Conservation (phyloP, 2,797 vertebrate genomes). For the Rhadinocentrus ornatus region DNA sequence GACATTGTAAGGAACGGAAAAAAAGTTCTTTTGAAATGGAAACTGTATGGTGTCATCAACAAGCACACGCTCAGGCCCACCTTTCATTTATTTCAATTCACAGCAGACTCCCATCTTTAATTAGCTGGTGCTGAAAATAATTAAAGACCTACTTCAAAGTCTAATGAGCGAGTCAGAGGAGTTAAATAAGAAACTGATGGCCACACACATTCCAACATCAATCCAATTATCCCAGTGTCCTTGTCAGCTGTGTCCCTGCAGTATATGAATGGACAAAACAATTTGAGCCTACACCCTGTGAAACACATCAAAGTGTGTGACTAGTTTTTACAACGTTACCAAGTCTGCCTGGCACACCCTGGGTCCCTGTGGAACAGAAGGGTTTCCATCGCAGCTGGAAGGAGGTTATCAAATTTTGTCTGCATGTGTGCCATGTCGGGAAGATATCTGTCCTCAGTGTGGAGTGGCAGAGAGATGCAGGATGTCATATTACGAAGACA, state of each 20-base stretch:
- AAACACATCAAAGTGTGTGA: conserved; percentile 43
- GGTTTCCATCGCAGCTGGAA: conserved; percentile 22
- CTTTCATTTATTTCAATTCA: conserved; percentile 63
- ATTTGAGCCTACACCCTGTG: conserved; percentile 22
- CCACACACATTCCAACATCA: conserved; percentile 61
- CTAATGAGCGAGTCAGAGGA: conserved; percentile 66
- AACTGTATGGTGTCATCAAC: conserved; percentile 37
- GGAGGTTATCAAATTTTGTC: conserved; percentile 43
- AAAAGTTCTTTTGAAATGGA: conserved; percentile 43
- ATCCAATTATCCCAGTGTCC: conserved; percentile 64
- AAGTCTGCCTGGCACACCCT: background rate
- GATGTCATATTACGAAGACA: conserved; percentile 16
- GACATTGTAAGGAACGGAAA: background rate
- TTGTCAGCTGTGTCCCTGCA: conserved; percentile 49
- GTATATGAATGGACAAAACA: conserved; percentile 34
- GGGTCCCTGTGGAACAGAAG: background rate
- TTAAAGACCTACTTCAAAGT: conserved; percentile 60
- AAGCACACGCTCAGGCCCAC: conserved; percentile 36
- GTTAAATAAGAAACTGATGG: conserved; percentile 59
- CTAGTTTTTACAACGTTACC: conserved; percentile 16
- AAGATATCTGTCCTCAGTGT: conserved; percentile 50
- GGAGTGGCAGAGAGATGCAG: conserved; percentile 20
- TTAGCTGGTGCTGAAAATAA: conserved; percentile 65
- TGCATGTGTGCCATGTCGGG: conserved; percentile 38
- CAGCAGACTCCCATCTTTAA: conserved; percentile 55